Percentiles rank a stretch among this genome's conserved stretches.
Conservation (phyloP, 2,113 vertebrate genomes). For the Colossoma macropomum region DNA sequence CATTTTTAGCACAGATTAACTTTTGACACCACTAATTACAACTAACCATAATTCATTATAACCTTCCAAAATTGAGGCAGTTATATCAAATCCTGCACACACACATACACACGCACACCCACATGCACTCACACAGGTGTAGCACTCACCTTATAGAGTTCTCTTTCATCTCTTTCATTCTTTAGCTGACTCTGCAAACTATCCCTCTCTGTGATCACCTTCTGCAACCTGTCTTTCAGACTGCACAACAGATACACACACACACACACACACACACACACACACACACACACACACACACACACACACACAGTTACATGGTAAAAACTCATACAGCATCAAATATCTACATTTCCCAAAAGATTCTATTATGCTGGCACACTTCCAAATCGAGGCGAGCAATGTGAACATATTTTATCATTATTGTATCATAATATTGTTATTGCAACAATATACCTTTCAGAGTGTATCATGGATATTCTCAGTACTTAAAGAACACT, state of each 20-base stretch:
- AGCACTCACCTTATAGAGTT: slow-evolving; percentile 87
- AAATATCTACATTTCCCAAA: too few relatives aligned
- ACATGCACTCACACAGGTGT: background rate
- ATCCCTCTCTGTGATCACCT: slow-evolving; percentile 86
- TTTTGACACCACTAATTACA: too few relatives aligned
- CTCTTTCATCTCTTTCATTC: slow-evolving; percentile 95
- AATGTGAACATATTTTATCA: too few relatives aligned
- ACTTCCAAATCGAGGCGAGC: too few relatives aligned
- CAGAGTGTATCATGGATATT: too few relatives aligned
- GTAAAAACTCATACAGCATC: background rate
- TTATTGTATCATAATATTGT: too few relatives aligned
- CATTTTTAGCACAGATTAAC: too few relatives aligned
- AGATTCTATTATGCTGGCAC: too few relatives aligned
- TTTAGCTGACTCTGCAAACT: slow-evolving; percentile 89
- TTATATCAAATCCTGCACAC: background rate
- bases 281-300: slow-evolving; percentile 4
- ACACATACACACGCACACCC: background rate
- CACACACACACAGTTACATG: background rate
- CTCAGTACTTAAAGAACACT: too few relatives aligned
- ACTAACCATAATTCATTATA: too few relatives aligned
- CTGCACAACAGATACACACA: slow-evolving; percentile 68
- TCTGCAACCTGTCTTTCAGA: slow-evolving; percentile 90
- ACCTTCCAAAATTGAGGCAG: too few relatives aligned
- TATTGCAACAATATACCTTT: too few relatives aligned
- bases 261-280: slow-evolving; percentile 21